Evolutionary conservation across 2,888 invertebrate species (phyloP), one percentile per base, ranked within the genome.

Genomic region (Thysanoteuthis rhombus): DNA sequence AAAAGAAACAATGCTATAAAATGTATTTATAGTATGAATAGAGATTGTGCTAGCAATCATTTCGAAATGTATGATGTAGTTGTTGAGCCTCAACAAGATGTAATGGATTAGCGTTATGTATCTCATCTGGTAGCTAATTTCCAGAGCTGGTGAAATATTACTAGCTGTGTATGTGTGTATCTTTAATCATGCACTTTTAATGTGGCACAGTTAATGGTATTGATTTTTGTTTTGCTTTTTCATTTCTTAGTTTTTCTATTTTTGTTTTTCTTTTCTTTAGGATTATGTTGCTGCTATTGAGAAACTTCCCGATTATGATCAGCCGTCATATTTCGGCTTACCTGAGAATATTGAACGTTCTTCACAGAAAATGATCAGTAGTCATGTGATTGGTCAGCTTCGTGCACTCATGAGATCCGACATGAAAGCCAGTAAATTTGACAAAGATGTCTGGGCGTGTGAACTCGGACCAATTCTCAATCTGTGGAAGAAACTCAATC

Each of bases 261-360:
- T 36, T 75, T 75, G 10, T n/a, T n/a, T 52, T 75, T 90, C 40
- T 6, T 39, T 40, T 38, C 95, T 95, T 36, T 97, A 98, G 98
- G 98, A 98, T 93, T 98, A 98, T 95, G 95, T 98, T 8, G 97
- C 97, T 22, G 97, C 98, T 1, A 97, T 99, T 94, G 98, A 98
- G 93, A 97, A 97, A 47, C 97, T 99, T 92, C 98, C 98, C 0
- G 98, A 98, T 94, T 97, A 97, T 93, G 98, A 99, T 96, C 97
- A 98, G 32, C 98, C 99, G 0, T 97, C 98, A 16, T 98, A 98
- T 95, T 98, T 99, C 96, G 98, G 98, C 6, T 97, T 99, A 93
- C 98, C 99, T 0, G 98, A 98, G 93, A 99, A 99, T 97, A 98
- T 99, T 94, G 98, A 98, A 95, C 97, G 98, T 93, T 98, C 98